A percentile compares a stretch with the other conserved stretches of the same genome.
Conservation (phyloP, 2,888 invertebrate genomes). For the Nymphalis polychloros region DNA sequence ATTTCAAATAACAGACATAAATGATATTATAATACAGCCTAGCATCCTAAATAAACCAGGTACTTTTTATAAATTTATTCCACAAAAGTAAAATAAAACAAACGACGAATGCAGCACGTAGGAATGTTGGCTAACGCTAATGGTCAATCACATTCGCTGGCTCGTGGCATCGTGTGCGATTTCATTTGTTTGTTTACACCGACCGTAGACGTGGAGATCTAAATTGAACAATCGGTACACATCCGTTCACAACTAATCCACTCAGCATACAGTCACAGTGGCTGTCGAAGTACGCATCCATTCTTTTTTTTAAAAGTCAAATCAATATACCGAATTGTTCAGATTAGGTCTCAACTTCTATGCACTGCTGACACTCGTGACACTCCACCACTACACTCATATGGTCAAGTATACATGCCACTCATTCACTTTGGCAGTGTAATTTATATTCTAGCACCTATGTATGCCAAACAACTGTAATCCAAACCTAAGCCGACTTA, state of each 20-base stretch:
- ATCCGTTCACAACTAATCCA: neutral
- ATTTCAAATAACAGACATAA: constrained; percentile 81
- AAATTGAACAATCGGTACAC: constrained; percentile 10
- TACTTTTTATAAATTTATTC: constrained; percentile 79
- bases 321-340: neutral
- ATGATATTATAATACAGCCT: constrained; percentile 80
- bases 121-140: constrained; percentile 77
- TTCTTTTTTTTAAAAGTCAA: neutral
- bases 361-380: constrained; percentile 6
- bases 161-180: constrained; percentile 40
- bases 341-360: constrained; percentile 20
- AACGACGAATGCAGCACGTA: constrained; percentile 77
- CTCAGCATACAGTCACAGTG: neutral
- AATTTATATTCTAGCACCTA: constrained; percentile 45
- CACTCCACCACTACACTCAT: neutral
- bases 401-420: constrained; percentile 34
- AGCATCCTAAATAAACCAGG: constrained; percentile 82
- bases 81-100: constrained; percentile 59
- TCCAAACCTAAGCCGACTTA: constrained; percentile 27
- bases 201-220: constrained; percentile 36
- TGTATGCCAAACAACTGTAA: constrained; percentile 37
- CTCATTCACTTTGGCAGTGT: constrained; percentile 45
- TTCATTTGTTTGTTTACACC: constrained; percentile 45
- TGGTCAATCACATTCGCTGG: constrained; percentile 46
- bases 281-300: neutral